A percentile compares a stretch with the other conserved stretches of the same genome.
Evolutionary conservation across 2,797 vertebrate genomes (phyloP).

Genomic region (Ptychadena robeensis): DNA sequence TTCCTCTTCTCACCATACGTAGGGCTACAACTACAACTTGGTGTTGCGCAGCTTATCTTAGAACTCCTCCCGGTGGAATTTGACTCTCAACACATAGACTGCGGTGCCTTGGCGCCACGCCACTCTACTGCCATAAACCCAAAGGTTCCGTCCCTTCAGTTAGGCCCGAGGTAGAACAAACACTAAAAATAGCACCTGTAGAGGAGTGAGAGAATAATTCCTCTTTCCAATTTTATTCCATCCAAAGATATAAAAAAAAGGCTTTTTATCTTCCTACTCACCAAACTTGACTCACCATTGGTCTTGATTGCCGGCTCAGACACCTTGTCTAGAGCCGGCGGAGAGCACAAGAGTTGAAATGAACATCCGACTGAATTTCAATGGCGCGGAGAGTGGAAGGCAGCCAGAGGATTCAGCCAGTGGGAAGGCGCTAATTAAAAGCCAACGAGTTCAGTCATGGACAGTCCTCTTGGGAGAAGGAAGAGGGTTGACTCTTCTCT

Average conservation of each 20-base stretch:
- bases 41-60: not conserved
- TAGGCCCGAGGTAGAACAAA: not conserved
- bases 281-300: not conserved
- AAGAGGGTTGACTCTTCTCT: slow-evolving; percentile 1
- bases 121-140: too few species aligned
- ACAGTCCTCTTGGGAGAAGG: slow-evolving; percentile 64
- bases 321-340: slow-evolving; percentile 62
- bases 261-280: not conserved
- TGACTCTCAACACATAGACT: too few species aligned
- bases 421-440: slow-evolving; percentile 79
- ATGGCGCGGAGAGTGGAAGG: slow-evolving; percentile 75
- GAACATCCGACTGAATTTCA: slow-evolving; percentile 77
- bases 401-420: slow-evolving; percentile 74
- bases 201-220: not conserved
- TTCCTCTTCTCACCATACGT: too few species aligned
- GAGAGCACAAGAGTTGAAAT: slow-evolving; percentile 65
- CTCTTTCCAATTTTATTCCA: not conserved
- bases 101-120: too few species aligned
- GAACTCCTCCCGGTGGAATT: not conserved
- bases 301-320: not conserved
- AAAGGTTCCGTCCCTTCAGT: not conserved
- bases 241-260: not conserved
- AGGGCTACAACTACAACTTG: not conserved
- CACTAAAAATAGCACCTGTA: not conserved
- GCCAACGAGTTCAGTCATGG: slow-evolving; percentile 79